phyloP scores from a whole-genome alignment of 2,888 invertebrate species.

The Notodonta ziczac region DNA sequence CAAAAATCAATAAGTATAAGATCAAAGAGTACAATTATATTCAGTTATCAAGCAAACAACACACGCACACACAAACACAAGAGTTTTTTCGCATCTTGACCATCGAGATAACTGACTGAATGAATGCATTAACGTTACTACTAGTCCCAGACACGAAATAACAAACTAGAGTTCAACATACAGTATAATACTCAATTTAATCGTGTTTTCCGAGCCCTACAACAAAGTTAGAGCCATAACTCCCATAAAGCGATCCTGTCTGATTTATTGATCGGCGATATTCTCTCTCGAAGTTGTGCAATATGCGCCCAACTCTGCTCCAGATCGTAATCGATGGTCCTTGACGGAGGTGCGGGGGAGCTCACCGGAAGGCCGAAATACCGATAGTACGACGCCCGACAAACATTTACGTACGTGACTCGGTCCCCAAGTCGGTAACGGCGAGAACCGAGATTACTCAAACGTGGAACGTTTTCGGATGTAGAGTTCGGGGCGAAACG shows the following conservation, averaged over 20 bases:
- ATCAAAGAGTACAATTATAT: too few relatives aligned
- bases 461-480: constrained; percentile 58
- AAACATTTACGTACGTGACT: constrained; percentile 78
- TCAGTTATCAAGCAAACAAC: constrained; percentile 23
- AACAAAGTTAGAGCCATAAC: constrained; percentile 48
- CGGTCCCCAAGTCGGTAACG: constrained; percentile 48
- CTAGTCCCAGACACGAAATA: constrained; percentile 8
- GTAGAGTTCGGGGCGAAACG: constrained; percentile 47
- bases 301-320: constrained; percentile 64
- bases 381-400: constrained; percentile 61
- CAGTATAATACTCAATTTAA: constrained; percentile 38
- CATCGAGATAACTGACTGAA: not conserved
- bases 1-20: too few relatives aligned
- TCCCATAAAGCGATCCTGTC: constrained; percentile 50
- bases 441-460: constrained; percentile 55
- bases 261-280: constrained; percentile 65
- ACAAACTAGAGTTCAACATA: constrained; percentile 32
- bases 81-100: not conserved
- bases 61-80: constrained; percentile 21
- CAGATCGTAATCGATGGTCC: constrained; percentile 76
- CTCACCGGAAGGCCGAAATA: constrained; percentile 64
- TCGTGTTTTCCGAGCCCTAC: constrained; percentile 41
- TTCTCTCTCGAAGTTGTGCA: constrained; percentile 69
- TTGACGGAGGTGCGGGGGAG: constrained; percentile 63
- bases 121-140: not conserved